Percentiles rank a stretch among this genome's conserved stretches.
phyloP scores from a whole-genome alignment of 2,797 vertebrate genomes.

The Aeoliscus strigatus region DNA sequence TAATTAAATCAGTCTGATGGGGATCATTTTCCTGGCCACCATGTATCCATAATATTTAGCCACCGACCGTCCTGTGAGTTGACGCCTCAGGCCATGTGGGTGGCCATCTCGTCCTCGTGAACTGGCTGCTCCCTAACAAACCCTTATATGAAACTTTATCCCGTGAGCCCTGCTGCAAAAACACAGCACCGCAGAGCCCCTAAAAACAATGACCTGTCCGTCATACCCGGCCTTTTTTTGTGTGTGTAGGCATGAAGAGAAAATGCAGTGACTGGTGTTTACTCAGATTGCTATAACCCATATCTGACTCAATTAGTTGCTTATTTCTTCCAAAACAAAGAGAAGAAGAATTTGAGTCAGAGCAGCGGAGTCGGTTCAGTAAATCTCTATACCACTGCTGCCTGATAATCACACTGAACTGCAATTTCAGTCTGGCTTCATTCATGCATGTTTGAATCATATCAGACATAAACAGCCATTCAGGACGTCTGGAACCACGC shows the following conservation, averaged over 20 bases:
- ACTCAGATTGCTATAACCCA: too few species aligned
- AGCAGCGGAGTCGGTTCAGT: conserved; percentile 34
- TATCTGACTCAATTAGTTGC: conserved; percentile 22
- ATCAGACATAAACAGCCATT: conserved; percentile 15
- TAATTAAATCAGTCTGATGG: conserved; percentile 37
- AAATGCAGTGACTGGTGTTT: too few species aligned
- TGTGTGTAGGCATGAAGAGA: too few species aligned
- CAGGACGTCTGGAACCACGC: conserved; percentile 13
- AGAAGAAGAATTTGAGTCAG: conserved; percentile 19
- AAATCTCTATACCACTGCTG: conserved; percentile 19
- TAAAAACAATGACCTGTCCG: conserved; percentile 67
- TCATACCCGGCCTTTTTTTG: conserved; percentile 32
- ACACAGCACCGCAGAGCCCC: conserved; percentile 46
- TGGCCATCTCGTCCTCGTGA: conserved; percentile 63
- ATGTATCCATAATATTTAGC: conserved; percentile 65
- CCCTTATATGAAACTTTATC: conserved; percentile 63
- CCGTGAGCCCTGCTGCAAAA: conserved; percentile 60
- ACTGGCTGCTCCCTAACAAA: conserved; percentile 54
- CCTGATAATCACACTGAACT: conserved; percentile 35
- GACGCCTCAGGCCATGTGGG: conserved; percentile 49
- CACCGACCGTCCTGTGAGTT: conserved; percentile 41
- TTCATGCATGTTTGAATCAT: conserved; percentile 18
- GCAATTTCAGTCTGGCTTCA: conserved; percentile 30
- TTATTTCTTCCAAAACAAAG: conserved; percentile 37
- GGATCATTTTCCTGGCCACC: conserved; percentile 43